Conservation (phyloP, 2,888 invertebrate species). For the Anthoptus insignis region DNA sequence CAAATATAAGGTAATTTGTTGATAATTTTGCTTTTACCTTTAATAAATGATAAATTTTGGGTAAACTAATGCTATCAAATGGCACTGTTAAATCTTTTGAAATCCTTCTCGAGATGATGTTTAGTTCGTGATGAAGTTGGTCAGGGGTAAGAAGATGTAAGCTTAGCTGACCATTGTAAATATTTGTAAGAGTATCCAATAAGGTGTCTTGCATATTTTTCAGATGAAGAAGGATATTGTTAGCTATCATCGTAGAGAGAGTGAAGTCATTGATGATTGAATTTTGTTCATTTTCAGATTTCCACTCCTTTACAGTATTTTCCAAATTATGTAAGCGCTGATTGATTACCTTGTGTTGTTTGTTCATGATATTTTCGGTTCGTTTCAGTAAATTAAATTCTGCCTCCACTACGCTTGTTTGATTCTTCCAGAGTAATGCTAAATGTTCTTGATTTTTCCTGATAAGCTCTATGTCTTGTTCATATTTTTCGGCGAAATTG, state of each 20-base stretch:
- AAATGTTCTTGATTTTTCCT: slow-evolving; percentile 36
- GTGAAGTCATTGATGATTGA: too few relatives aligned
- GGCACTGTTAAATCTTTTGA: slow-evolving; percentile 15
- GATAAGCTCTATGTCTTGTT: slow-evolving; percentile 35
- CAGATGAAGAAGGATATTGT: too few relatives aligned
- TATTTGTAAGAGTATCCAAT: background rate
- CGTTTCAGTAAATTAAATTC: slow-evolving; percentile 45
- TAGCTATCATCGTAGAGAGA: too few relatives aligned
- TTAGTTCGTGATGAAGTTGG: slow-evolving; percentile 9
- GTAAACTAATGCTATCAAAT: background rate
- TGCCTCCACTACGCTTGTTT: slow-evolving; percentile 47
- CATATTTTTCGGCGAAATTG: slow-evolving; percentile 44
- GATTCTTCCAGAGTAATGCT: slow-evolving; percentile 41
- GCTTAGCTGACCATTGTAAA: background rate
- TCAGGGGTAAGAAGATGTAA: slow-evolving; percentile 20
- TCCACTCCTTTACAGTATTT: background rate
- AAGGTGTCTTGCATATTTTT: too few relatives aligned
- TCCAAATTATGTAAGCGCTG: background rate
- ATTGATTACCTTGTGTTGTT: background rate
- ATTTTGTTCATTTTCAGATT: background rate
- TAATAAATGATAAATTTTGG: slow-evolving; percentile 20
- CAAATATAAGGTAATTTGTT: too few relatives aligned
- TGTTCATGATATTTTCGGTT: slow-evolving; percentile 21
- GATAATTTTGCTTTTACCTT: too few relatives aligned
- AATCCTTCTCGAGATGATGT: background rate